Conservation (phyloP, 2,797 vertebrate species). For the Dromococcyx pavoninus region DNA sequence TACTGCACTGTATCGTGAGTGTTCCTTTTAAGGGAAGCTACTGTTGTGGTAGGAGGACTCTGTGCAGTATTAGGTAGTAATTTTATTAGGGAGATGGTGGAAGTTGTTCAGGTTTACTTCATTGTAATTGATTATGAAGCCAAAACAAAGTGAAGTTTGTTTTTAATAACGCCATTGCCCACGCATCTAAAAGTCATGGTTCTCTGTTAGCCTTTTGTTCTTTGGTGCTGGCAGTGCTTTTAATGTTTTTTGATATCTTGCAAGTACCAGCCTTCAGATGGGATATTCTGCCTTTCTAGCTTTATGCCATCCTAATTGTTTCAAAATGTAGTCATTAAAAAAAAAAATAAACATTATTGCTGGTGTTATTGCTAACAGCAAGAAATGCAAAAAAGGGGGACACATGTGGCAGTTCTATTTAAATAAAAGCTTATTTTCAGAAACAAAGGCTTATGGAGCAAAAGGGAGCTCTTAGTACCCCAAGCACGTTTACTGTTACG, state of each 20-base stretch:
- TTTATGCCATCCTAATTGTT: conserved; percentile 26
- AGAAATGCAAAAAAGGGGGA: conserved; percentile 5
- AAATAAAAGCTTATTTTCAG: conserved; percentile 69
- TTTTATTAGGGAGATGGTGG: neutral
- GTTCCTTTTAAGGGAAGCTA: neutral
- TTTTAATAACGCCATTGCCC: neutral
- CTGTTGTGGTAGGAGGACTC: neutral
- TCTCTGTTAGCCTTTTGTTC: neutral
- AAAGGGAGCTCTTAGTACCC: conserved; percentile 68
- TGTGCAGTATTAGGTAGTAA: neutral
- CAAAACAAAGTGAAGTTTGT: neutral
- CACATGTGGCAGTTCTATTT: conserved; percentile 18
- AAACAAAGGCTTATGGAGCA: conserved; percentile 68
- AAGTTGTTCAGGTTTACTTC: neutral
- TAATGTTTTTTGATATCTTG: conserved; percentile 15
- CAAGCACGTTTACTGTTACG: conserved; percentile 71
- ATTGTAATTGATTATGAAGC: neutral
- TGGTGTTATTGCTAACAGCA: conserved; percentile 32
- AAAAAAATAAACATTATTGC: conserved; percentile 52
- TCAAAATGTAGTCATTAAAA: conserved; percentile 49
- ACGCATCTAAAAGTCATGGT: neutral
- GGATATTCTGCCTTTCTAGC: neutral
- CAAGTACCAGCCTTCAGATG: neutral
- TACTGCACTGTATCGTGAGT: neutral
- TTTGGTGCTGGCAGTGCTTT: neutral